phyloP scores from a whole-genome alignment of 2,888 invertebrate genomes.

The Phorcus lineatus region DNA sequence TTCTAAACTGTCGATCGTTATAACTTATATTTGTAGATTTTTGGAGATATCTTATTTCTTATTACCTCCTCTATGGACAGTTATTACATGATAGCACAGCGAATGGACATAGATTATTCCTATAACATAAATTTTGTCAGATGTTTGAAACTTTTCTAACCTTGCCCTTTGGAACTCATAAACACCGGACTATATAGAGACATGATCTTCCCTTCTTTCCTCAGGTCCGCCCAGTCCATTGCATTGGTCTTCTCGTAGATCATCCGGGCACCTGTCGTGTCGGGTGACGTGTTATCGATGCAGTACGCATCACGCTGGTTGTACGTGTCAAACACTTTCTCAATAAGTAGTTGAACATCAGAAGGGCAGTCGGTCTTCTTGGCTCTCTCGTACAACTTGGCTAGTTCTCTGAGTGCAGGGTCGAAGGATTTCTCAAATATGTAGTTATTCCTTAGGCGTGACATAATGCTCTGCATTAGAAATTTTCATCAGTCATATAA shows the following conservation, averaged over 20 bases:
- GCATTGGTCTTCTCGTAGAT: neutral
- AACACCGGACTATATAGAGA: neutral
- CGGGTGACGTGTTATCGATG: neutral
- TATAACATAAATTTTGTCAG: no score
- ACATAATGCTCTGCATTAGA: no score
- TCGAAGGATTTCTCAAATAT: neutral
- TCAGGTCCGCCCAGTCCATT: neutral
- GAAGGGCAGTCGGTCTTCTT: neutral
- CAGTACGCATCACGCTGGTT: neutral
- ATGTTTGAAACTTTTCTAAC: neutral
- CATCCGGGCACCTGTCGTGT: neutral
- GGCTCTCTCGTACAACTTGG: neutral
- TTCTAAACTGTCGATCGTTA: no score
- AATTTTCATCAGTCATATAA: no score
- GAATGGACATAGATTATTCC: no score
- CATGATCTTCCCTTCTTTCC: neutral
- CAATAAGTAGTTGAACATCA: neutral
- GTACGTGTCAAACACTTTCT: neutral
- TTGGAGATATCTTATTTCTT: no score
- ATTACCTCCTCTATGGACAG: no score
- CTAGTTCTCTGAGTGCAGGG: neutral
- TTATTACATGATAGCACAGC: no score
- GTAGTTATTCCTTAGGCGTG: no score
- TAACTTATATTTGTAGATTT: no score
- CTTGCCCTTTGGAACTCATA: neutral